phyloP scores from a whole-genome alignment of 2,797 vertebrate genomes.

The Spea hammondii region DNA sequence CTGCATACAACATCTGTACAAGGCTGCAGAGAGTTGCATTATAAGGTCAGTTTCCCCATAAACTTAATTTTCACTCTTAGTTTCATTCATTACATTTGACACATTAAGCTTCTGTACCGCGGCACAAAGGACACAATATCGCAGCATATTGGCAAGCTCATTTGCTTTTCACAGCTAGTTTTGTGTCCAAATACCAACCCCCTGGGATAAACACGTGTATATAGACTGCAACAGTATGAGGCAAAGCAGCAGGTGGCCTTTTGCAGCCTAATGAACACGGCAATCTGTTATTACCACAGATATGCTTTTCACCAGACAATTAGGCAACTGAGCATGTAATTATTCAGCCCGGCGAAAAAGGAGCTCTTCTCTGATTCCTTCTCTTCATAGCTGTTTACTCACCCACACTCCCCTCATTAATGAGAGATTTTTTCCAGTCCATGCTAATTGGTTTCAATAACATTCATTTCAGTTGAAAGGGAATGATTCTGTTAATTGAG shows the following conservation, averaged over 20 bases:
- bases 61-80: slow-evolving; percentile 74
- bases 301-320: slow-evolving; percentile 98
- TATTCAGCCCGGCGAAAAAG: slow-evolving; percentile 99
- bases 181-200: slow-evolving; percentile 89
- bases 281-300: slow-evolving; percentile 97
- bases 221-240: slow-evolving; percentile 84
- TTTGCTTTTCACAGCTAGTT: slow-evolving; percentile 94
- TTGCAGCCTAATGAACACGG: slow-evolving; percentile 98
- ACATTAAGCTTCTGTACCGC: slow-evolving; percentile 93
- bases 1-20: slow-evolving; percentile 70
- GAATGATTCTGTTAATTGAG: slow-evolving; percentile 98
- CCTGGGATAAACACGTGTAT: slow-evolving; percentile 90
- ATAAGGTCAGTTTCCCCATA: slow-evolving; percentile 72
- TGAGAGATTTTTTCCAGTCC: slow-evolving; percentile 97
- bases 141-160: slow-evolving; percentile 98
- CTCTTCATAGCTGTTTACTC: slow-evolving; percentile 99
- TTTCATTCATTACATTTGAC: slow-evolving; percentile 92
- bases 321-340: slow-evolving; percentile 99
- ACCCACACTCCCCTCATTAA: slow-evolving; percentile 99
- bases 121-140: slow-evolving; percentile 97
- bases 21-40: slow-evolving; percentile 56
- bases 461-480: slow-evolving; percentile 99
- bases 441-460: slow-evolving; percentile 99
- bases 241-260: slow-evolving; percentile 99
- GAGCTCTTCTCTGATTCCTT: slow-evolving; percentile 99